Evolutionary conservation across 2,113 vertebrate species (phyloP).

Genomic region (Chloroceryle aenea): DNA sequence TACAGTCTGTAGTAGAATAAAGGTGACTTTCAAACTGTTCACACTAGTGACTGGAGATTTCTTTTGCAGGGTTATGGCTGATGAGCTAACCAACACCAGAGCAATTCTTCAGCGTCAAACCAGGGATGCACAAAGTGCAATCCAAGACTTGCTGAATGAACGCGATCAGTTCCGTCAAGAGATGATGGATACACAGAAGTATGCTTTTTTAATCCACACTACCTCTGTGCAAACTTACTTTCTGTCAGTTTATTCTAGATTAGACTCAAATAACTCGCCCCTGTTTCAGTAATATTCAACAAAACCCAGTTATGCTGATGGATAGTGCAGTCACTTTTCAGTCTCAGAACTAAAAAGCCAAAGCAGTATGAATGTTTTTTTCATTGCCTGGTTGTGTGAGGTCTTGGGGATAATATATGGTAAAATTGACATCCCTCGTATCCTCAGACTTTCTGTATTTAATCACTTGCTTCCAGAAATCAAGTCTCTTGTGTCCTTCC

Average conservation of each 20-base stretch:
- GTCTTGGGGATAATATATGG: not conserved
- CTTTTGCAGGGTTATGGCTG: slow-evolving; percentile 92
- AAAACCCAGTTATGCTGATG: not conserved
- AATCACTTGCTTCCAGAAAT: not conserved
- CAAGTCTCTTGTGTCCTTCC: not conserved
- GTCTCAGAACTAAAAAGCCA: not conserved
- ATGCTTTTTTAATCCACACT: slow-evolving; percentile 5
- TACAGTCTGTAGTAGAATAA: not conserved
- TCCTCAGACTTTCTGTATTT: not conserved
- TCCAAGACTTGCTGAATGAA: slow-evolving; percentile 92
- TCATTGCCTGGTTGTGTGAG: not conserved
- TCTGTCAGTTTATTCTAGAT: not conserved
- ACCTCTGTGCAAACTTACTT: not conserved
- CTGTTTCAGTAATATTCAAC: not conserved
- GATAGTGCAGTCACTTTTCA: not conserved
- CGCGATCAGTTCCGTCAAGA: slow-evolving; percentile 89
- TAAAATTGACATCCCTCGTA: not conserved
- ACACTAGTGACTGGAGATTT: not conserved
- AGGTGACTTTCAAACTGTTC: not conserved
- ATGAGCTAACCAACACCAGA: slow-evolving; percentile 90
- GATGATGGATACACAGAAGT: slow-evolving; percentile 92
- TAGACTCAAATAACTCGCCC: not conserved
- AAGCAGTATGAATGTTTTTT: not conserved
- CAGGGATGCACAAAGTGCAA: slow-evolving; percentile 91
- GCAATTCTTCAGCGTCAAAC: slow-evolving; percentile 88